Evolutionary conservation across 2,888 invertebrate species (phyloP), one percentile per base, ranked within the genome.

Genomic region (Phyllotreta cruciferae): DNA sequence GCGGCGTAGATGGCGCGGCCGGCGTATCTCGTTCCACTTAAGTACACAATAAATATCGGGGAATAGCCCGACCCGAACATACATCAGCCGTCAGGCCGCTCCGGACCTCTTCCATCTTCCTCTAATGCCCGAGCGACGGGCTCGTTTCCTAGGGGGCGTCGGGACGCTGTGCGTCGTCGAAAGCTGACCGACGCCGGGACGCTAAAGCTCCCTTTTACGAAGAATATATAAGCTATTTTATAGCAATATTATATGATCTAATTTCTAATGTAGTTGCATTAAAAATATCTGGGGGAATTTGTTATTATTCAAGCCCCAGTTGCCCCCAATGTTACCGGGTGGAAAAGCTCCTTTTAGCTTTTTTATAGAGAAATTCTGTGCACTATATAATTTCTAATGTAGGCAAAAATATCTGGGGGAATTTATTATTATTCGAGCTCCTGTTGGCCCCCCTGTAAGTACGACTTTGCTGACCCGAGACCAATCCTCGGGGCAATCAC

Each of bases 21-120:
- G 70, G 68, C 72, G 73, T 74, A 77, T 77, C 76, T 78, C 78
- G 79, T 79, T 79, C 78, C 79, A 75, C 77, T 77, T 80, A 81
- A 80, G 80, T 79, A 81, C 78, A 79, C 78, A 79, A 80, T 80
- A 80, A 80, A 80, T 80, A 80, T 80, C 78, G 73, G 76, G 77
- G 75, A 79, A 79, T 78, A 77, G 78, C 75, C 74, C 74, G 71
- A 76, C 75, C 77, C 76, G 72, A 75, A 77, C 77, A 78, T 77
- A 77, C 76, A 78, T 78, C 77, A 77, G 77, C 72, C 74, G 77
- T 77, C 77, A 73, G 74, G 75, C 73, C 71, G 65, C 65, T 70
- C 71, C 56, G 24, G 24, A 24, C 54, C 41, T 24, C 49, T 39
- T 47, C 63, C 75, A 72, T 73, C 74, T 73, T 73, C 75, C 75